Conservation (phyloP, 2,888 invertebrate species). For the Mayetiola destructor region DNA sequence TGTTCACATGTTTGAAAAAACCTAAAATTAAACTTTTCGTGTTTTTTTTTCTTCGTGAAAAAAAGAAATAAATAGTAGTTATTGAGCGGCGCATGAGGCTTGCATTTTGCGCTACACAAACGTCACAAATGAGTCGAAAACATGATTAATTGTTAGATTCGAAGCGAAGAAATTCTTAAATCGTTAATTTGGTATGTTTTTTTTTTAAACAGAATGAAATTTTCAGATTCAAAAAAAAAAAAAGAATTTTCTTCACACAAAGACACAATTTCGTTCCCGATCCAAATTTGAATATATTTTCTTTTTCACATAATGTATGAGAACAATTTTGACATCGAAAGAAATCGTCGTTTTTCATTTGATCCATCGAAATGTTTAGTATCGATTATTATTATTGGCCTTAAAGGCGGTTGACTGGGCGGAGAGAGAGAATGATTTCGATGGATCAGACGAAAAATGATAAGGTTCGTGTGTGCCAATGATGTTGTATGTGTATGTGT, state of each 20-base stretch:
- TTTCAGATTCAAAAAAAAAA: background rate
- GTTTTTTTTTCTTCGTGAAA: background rate
- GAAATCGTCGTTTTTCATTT: no score
- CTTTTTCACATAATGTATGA: no score
- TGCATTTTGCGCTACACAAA: slow-evolving; percentile 2
- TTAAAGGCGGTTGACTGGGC: background rate
- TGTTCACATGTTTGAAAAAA: no score
- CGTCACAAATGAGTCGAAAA: background rate
- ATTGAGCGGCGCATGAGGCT: background rate
- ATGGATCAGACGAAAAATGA: no score
- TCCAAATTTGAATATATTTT: no score
- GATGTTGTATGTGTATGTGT: no score
- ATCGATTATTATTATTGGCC: no score
- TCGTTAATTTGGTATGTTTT: background rate
- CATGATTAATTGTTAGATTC: slow-evolving; percentile 4
- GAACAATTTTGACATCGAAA: no score
- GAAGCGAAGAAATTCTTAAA: background rate
- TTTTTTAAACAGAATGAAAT: background rate
- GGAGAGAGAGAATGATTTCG: background rate
- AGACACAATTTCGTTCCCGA: background rate
- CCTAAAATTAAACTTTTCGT: background rate
- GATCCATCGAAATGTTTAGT: no score
- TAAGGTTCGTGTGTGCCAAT: no score
- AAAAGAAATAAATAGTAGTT: background rate
- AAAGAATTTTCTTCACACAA: background rate